These are phyloP conservation scores for Epinotia ramella DNA, from an alignment of 2,888 invertebrate genomes.

Conservation along the genomic window DNA sequence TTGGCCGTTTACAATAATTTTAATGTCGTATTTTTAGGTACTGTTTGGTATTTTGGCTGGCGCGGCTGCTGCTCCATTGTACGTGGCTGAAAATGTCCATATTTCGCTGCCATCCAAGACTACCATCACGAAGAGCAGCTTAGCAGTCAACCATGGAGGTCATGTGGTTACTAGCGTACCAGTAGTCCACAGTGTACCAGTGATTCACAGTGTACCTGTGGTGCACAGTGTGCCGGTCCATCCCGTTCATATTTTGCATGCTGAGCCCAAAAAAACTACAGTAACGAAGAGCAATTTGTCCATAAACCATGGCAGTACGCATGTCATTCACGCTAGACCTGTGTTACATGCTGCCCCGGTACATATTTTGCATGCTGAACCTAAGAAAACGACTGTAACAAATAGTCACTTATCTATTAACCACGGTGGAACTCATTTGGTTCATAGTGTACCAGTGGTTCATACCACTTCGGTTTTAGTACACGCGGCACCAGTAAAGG, in stretches of 20 bases:
- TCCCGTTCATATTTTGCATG: conserved; percentile 51
- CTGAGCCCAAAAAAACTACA: conserved; percentile 53
- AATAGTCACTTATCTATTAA: conserved; percentile 70
- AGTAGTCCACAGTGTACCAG: conserved; percentile 38
- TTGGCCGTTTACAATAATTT: not conserved
- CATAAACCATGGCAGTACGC: conserved; percentile 66
- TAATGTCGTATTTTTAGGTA: conserved; percentile 55
- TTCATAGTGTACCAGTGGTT: conserved; percentile 60
- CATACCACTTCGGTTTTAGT: conserved; percentile 54
- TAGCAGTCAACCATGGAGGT: conserved; percentile 56
- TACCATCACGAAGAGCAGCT: conserved; percentile 59
- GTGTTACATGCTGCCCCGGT: conserved; percentile 54
- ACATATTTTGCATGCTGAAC: conserved; percentile 50
- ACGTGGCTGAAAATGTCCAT: conserved; percentile 58
- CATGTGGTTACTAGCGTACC: conserved; percentile 52
- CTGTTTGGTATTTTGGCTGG: conserved; percentile 62
- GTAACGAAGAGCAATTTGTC: conserved; percentile 71
- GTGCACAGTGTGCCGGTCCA: conserved; percentile 52
- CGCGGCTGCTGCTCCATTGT: conserved; percentile 62
- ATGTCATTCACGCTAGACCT: conserved; percentile 60
- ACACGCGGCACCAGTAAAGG: conserved; percentile 36
- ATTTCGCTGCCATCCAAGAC: conserved; percentile 56
- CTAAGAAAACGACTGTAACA: conserved; percentile 49
- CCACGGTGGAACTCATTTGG: conserved; percentile 62
- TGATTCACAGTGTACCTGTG: conserved; percentile 39